Evolutionary conservation across 2,888 invertebrate species (phyloP).

Genomic region (Julus scanicus): DNA sequence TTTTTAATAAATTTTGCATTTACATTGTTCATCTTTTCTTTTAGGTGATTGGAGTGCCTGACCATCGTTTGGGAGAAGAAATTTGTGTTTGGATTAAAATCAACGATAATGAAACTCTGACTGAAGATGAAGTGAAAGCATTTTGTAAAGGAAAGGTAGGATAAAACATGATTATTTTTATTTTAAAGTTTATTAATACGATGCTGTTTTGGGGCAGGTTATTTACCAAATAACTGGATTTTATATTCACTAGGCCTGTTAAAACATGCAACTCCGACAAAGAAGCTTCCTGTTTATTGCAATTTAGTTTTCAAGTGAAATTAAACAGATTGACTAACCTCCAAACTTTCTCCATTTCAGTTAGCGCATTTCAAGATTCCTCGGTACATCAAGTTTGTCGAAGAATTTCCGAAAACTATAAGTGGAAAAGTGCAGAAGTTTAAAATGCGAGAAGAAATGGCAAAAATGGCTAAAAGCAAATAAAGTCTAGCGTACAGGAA

Average conservation of each 20-base stretch:
- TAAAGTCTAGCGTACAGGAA: no score
- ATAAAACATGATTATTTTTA: no score
- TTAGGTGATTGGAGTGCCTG: constrained; percentile 70
- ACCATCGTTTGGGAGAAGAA: constrained; percentile 70
- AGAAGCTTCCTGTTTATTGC: no score
- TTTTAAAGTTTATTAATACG: no score
- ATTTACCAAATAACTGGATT: no score
- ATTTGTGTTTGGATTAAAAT: constrained; percentile 72
- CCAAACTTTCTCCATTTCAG: neutral
- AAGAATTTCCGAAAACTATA: constrained; percentile 67
- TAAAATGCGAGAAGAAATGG: constrained; percentile 57
- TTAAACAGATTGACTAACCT: constrained; percentile 5
- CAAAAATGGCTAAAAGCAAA: no score
- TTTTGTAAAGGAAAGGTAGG: constrained; percentile 66
- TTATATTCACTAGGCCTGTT: no score
- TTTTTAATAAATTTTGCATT: no score
- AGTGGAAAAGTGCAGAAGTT: constrained; percentile 69
- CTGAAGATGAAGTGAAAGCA: constrained; percentile 72
- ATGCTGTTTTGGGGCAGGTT: no score
- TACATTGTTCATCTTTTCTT: no score
- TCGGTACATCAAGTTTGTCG: constrained; percentile 50
- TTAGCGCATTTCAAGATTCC: neutral
- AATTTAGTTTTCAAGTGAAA: no score
- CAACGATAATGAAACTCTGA: constrained; percentile 70
- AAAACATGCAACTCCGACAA: no score